Evolutionary conservation across 2,113 vertebrate species (phyloP).

Genomic region (Prochilodus magdalenae): DNA sequence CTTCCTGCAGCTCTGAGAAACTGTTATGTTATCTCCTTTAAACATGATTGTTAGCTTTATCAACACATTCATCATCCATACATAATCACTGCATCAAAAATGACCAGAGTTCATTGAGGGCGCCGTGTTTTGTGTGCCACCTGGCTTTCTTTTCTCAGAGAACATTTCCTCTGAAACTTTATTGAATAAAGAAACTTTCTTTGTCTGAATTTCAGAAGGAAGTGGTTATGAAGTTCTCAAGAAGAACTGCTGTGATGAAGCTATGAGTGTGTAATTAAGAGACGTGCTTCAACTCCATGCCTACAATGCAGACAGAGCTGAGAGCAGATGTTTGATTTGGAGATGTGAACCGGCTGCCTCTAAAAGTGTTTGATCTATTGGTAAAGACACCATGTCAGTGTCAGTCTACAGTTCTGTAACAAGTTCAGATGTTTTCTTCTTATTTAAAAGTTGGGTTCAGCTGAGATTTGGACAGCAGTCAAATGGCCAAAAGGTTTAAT

Average conservation of each 20-base stretch:
- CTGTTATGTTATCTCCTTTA: too few species aligned
- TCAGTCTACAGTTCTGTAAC: neutral
- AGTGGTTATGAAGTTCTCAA: neutral
- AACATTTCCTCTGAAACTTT: neutral
- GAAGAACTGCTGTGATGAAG: conserved; percentile 23
- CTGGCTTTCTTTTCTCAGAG: too few species aligned
- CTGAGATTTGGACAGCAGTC: neutral
- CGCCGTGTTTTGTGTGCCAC: too few species aligned
- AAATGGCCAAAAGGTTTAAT: too few species aligned
- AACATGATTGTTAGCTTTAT: too few species aligned
- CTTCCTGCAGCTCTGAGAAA: too few species aligned
- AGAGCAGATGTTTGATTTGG: conserved; percentile 37
- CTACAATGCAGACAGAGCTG: conserved; percentile 40
- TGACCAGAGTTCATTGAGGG: too few species aligned
- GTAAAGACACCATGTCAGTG: neutral
- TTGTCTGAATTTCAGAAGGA: neutral
- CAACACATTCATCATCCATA: too few species aligned
- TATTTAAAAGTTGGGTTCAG: neutral
- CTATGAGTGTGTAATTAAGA: conserved; percentile 25
- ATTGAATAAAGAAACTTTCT: neutral
- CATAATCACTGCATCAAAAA: too few species aligned
- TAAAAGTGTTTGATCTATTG: neutral
- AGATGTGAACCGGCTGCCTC: neutral
- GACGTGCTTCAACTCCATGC: conserved; percentile 16
- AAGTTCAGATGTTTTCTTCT: neutral